phyloP scores from a whole-genome alignment of 1,140 invertebrate genomes.

The Ips nitidus region DNA sequence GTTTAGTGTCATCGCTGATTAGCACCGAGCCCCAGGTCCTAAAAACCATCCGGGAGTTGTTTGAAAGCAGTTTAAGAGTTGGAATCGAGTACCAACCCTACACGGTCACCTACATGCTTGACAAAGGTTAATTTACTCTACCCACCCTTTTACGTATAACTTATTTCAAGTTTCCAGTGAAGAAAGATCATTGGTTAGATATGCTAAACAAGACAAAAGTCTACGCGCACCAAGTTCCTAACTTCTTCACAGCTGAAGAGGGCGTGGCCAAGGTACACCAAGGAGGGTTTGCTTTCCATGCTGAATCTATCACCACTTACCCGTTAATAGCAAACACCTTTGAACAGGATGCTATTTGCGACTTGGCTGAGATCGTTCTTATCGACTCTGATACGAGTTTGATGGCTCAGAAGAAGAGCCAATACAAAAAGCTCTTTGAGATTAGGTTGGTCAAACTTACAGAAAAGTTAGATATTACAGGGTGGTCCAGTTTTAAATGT shows the following conservation, averaged over 20 bases:
- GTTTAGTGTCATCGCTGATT: slow-evolving; percentile 49
- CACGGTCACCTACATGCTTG: slow-evolving; percentile 39
- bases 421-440: slow-evolving; percentile 55
- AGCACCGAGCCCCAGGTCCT: slow-evolving; percentile 41
- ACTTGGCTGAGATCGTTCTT: slow-evolving; percentile 53
- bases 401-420: slow-evolving; percentile 53
- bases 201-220: slow-evolving; percentile 34
- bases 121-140: slow-evolving; percentile 20
- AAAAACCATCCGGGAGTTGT: slow-evolving; percentile 40
- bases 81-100: slow-evolving; percentile 42
- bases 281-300: slow-evolving; percentile 55
- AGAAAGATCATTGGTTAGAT: slow-evolving; percentile 19
- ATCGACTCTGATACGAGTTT: slow-evolving; percentile 51
- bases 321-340: slow-evolving; percentile 54
- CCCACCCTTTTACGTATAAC: background rate
- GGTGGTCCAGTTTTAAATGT: too few species aligned
- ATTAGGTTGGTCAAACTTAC: slow-evolving; percentile 37
- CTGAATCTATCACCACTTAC: slow-evolving; percentile 55
- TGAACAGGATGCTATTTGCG: slow-evolving; percentile 53
- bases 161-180: slow-evolving; percentile 19
- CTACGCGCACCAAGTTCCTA: slow-evolving; percentile 18
- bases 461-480: too few species aligned
- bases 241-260: slow-evolving; percentile 26
- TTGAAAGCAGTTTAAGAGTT: slow-evolving; percentile 41
- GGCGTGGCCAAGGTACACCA: slow-evolving; percentile 37